These are phyloP conservation scores for Pteruthius melanotis DNA, from an alignment of 2,113 vertebrate species.

Conservation along the genomic window DNA sequence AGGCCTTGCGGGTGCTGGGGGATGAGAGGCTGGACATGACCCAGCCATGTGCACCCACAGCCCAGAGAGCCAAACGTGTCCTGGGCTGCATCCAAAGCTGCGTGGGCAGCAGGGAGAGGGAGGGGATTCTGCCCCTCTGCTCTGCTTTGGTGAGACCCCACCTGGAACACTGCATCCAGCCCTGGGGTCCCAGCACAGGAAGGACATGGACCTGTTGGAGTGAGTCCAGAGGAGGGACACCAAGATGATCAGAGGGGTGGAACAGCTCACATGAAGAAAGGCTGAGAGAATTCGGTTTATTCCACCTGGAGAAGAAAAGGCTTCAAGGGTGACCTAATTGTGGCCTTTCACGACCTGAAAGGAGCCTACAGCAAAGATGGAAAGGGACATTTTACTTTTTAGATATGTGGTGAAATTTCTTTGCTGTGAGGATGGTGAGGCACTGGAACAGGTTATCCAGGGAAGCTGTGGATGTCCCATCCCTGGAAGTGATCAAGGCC, in stretches of 20 bases:
- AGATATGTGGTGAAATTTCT: not conserved
- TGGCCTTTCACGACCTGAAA: not conserved
- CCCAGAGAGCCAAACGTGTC: not conserved
- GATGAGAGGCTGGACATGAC: not conserved
- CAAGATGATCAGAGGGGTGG: not conserved
- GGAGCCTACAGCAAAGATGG: not conserved
- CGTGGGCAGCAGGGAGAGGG: not conserved
- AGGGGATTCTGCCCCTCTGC: not conserved
- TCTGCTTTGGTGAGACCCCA: not conserved
- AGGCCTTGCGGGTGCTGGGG: not conserved
- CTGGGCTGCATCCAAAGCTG: not conserved
- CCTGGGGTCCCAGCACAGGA: not conserved
- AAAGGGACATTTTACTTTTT: not conserved
- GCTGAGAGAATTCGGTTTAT: not conserved
- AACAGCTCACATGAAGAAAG: not conserved
- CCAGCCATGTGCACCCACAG: not conserved
- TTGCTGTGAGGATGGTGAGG: not conserved
- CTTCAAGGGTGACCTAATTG: not conserved
- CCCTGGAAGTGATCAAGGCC: not conserved
- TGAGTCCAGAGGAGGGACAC: not conserved
- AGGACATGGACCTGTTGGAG: fast-evolving
- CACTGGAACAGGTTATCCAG: not conserved
- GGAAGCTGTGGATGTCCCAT: not conserved
- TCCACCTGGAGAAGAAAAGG: not conserved
- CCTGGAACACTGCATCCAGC: not conserved